phyloP scores from a whole-genome alignment of 2,113 vertebrate species.

The Chionodraco myersi region DNA sequence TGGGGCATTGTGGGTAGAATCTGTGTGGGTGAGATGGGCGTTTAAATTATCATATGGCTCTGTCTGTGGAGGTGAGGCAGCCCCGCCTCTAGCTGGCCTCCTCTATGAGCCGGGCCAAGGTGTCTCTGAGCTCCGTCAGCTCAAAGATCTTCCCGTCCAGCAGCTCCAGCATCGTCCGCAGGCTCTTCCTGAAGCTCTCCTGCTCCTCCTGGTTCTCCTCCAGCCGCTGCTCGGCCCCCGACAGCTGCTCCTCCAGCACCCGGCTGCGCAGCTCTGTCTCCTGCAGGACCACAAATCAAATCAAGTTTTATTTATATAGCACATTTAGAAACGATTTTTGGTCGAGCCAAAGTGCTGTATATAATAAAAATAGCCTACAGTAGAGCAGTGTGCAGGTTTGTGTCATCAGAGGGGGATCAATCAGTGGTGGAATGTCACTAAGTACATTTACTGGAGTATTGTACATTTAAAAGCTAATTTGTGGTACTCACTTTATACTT shows the following conservation, averaged over 20 bases:
- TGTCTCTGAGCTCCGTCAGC: conserved; percentile 97
- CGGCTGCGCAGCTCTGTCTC: conserved; percentile 95
- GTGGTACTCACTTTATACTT: too few species aligned
- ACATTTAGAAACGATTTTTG: too few species aligned
- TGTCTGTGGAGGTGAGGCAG: conserved; percentile 54
- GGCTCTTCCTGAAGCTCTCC: conserved; percentile 97
- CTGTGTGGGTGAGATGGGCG: conserved; percentile 1
- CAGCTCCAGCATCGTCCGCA: conserved; percentile 98
- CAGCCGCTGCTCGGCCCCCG: conserved; percentile 94
- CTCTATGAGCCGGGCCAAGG: conserved; percentile 95
- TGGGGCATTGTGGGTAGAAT: neutral
- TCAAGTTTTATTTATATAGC: too few species aligned
- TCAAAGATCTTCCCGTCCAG: conserved; percentile 99
- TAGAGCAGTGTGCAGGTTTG: neutral
- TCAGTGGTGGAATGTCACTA: too few species aligned
- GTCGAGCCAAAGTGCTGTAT: too few species aligned
- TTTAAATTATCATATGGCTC: conserved; percentile 74
- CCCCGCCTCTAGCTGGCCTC: conserved; percentile 92
- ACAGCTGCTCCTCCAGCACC: conserved; percentile 94
- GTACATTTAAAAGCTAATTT: too few species aligned
- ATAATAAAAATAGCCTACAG: too few species aligned
- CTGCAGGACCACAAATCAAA: conserved; percentile 78
- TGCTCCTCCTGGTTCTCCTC: conserved; percentile 97
- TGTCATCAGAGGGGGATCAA: neutral
- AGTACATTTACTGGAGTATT: too few species aligned